phyloP scores from a whole-genome alignment of 2,888 invertebrate genomes.

The Mactromeris polynyma region DNA sequence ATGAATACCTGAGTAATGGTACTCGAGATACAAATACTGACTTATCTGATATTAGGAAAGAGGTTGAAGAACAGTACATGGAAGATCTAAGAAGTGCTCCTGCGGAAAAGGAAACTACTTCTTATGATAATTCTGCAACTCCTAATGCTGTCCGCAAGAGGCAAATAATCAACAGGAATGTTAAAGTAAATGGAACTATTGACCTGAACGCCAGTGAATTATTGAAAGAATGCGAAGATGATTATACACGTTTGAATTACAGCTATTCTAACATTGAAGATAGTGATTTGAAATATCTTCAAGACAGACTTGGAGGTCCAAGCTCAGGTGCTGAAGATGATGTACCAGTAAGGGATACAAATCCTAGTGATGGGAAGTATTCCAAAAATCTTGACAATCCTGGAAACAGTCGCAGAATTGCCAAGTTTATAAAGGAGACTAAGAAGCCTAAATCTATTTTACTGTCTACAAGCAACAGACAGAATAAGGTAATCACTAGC shows the following conservation, averaged over 20 bases:
- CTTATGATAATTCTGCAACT: constrained; percentile 54
- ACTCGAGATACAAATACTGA: constrained; percentile 42
- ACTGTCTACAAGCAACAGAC: constrained; percentile 65
- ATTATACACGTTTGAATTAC: constrained; percentile 71
- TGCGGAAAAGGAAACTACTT: constrained; percentile 10
- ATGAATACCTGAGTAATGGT: constrained; percentile 23
- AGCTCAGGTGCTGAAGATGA: constrained; percentile 36
- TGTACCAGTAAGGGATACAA: constrained; percentile 34
- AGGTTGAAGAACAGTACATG: constrained; percentile 34
- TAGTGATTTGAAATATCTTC: constrained; percentile 69
- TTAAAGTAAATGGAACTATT: constrained; percentile 62
- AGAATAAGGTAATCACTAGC: constrained; percentile 71
- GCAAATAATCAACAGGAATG: constrained; percentile 76
- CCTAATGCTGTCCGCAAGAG: constrained; percentile 70
- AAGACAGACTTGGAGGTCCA: constrained; percentile 58
- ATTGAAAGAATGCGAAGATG: constrained; percentile 57
- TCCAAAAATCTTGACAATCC: constrained; percentile 73
- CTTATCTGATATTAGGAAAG: constrained; percentile 33
- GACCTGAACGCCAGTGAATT: constrained; percentile 71
- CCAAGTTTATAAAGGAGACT: constrained; percentile 76
- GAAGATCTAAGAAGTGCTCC: constrained; percentile 24
- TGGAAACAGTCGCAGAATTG: constrained; percentile 80
- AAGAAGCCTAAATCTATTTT: constrained; percentile 81
- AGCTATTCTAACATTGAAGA: constrained; percentile 78
- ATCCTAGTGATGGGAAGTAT: constrained; percentile 53